phyloP scores from a whole-genome alignment of 2,797 vertebrate species.

The Poeciliopsis paucimaculata region DNA sequence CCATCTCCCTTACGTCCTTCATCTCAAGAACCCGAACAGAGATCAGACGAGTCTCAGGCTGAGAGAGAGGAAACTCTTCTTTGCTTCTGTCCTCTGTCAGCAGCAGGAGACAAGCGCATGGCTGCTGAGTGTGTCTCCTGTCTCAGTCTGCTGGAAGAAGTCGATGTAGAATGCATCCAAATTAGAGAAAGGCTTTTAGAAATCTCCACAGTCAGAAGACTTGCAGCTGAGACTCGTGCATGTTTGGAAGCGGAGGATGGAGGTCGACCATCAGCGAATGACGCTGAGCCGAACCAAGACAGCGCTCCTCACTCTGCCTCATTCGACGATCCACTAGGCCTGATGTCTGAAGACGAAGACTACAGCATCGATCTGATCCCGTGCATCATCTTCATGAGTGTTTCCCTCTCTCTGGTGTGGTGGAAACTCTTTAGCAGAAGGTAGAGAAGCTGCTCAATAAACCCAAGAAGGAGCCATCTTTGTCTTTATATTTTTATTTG shows the following conservation, averaged over 20 bases:
- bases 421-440: too few species aligned
- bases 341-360: conserved; percentile 34
- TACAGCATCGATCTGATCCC: conserved; percentile 56
- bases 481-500: too few species aligned
- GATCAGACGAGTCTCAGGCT: conserved; percentile 45
- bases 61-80: conserved; percentile 40
- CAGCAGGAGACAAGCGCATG: conserved; percentile 36
- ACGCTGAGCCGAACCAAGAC: conserved; percentile 28
- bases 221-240: conserved; percentile 30
- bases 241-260: conserved; percentile 37
- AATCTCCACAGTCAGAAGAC: conserved; percentile 12
- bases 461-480: too few species aligned
- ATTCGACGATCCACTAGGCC: too few species aligned
- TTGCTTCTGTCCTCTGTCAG: conserved; percentile 21
- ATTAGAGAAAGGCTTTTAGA: conserved; percentile 35
- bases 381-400: conserved; percentile 62
- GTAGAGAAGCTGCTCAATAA: too few species aligned
- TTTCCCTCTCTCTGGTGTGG: conserved; percentile 65
- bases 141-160: conserved; percentile 35
- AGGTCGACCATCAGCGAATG: conserved; percentile 29
- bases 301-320: conserved; percentile 17
- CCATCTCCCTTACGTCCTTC: conserved; percentile 20
- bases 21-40: conserved; percentile 27
- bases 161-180: conserved; percentile 31
- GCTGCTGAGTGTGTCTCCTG: conserved; percentile 24